Evolutionary conservation across 2,113 vertebrate genomes (phyloP).

Genomic region (Gambusia affinis): DNA sequence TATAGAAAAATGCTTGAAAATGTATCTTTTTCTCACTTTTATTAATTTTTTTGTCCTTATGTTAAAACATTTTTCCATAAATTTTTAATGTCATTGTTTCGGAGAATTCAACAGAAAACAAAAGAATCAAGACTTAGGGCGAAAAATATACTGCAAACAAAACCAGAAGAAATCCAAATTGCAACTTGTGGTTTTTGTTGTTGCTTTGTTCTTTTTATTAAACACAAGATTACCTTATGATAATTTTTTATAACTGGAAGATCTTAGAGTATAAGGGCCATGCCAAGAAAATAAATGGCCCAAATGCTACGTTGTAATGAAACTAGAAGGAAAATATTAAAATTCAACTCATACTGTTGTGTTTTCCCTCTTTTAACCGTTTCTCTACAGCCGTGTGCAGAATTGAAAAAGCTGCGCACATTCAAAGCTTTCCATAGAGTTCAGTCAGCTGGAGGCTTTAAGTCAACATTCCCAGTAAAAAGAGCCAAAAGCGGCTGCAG

Average conservation of each 20-base stretch:
- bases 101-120: too few relatives aligned
- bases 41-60: too few relatives aligned
- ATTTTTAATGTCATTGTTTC: too few relatives aligned
- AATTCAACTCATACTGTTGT: not conserved
- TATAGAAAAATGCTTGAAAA: not conserved
- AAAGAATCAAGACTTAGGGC: not conserved
- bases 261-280: not conserved
- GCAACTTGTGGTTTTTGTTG: not conserved
- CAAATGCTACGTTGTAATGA: too few relatives aligned
- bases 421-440: not conserved
- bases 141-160: not conserved
- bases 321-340: not conserved
- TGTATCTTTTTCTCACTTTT: not conserved
- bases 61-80: too few relatives aligned
- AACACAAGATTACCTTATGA: not conserved
- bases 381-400: not conserved
- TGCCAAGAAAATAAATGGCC: too few relatives aligned
- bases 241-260: not conserved
- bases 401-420: too few relatives aligned
- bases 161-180: not conserved
- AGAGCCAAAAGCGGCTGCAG: not conserved
- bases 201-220: not conserved
- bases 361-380: not conserved
- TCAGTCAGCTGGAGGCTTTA: not conserved
- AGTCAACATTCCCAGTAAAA: too few relatives aligned